These are phyloP conservation scores for Apodemia duryi DNA, from an alignment of 2,888 invertebrate species.

Conservation along the genomic window DNA sequence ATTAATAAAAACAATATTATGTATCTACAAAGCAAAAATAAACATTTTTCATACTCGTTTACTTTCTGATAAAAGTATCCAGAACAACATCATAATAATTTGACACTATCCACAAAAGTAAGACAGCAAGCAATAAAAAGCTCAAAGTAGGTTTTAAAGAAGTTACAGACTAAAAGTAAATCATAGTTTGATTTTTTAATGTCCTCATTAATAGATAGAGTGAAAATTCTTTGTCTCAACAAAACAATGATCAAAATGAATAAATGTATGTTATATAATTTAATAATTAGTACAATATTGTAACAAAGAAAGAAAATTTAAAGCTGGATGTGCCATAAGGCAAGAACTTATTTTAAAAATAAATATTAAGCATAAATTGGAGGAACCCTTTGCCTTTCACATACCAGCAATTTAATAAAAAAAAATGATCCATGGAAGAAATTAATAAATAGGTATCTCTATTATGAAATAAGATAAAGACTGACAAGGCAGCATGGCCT, in stretches of 20 bases:
- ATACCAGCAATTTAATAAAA: not conserved
- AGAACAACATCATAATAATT: not conserved
- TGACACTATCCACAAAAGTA: not conserved
- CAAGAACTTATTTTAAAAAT: not conserved
- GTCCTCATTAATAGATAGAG: not conserved
- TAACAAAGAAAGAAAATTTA: not conserved
- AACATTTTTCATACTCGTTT: too few relatives aligned
- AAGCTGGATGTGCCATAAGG: not conserved
- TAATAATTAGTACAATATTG: not conserved
- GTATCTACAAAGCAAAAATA: not conserved
- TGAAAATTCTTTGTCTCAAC: not conserved
- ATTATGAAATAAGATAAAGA: too few relatives aligned
- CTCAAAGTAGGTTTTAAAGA: not conserved
- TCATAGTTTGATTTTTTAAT: not conserved
- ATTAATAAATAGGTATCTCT: too few relatives aligned
- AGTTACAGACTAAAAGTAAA: not conserved
- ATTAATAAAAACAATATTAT: not conserved
- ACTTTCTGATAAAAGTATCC: not conserved
- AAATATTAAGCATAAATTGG: not conserved
- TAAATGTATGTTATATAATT: not conserved
- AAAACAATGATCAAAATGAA: not conserved
- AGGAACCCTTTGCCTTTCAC: not conserved
- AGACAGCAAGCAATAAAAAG: not conserved
- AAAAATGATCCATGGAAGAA: not conserved
- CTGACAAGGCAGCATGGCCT: too few relatives aligned